These are phyloP conservation scores for Hermodice carunculata DNA, from an alignment of 2,888 invertebrate genomes.

Conservation along the genomic window DNA sequence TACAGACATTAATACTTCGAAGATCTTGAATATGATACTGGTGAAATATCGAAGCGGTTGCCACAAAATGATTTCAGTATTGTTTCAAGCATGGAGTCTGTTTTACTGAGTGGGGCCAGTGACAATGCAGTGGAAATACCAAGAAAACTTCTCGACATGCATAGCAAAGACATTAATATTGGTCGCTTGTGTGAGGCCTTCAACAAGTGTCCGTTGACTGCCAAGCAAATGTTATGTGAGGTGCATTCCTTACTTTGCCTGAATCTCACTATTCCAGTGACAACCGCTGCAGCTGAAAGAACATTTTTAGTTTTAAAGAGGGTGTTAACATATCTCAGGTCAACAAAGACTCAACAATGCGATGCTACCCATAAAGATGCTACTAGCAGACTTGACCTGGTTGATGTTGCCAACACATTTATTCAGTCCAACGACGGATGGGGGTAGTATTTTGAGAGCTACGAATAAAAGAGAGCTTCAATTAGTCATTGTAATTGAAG, in stretches of 20 bases:
- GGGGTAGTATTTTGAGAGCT: too few relatives aligned
- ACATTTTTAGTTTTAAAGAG: constrained; percentile 6
- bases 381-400: too few relatives aligned
- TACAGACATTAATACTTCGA: background rate
- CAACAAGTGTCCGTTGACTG: background rate
- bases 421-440: too few relatives aligned
- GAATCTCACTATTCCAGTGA: constrained; percentile 3
- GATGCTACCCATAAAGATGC: constrained; percentile 4
- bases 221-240: background rate
- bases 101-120: too few relatives aligned
- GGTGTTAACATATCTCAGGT: constrained; percentile 3
- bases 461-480: too few relatives aligned
- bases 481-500: too few relatives aligned
- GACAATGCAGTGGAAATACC: too few relatives aligned
- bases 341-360: constrained; percentile 6
- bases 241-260: background rate
- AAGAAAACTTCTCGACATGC: background rate
- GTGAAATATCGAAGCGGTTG: background rate
- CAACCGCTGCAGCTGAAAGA: constrained; percentile 6
- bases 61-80: background rate
- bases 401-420: too few relatives aligned
- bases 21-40: background rate
- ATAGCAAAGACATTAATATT: constrained; percentile 1
- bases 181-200: background rate
- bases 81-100: too few relatives aligned